These are phyloP conservation scores for Etheostoma spectabile DNA, from an alignment of 2,113 vertebrate species.

Conservation along the genomic window DNA sequence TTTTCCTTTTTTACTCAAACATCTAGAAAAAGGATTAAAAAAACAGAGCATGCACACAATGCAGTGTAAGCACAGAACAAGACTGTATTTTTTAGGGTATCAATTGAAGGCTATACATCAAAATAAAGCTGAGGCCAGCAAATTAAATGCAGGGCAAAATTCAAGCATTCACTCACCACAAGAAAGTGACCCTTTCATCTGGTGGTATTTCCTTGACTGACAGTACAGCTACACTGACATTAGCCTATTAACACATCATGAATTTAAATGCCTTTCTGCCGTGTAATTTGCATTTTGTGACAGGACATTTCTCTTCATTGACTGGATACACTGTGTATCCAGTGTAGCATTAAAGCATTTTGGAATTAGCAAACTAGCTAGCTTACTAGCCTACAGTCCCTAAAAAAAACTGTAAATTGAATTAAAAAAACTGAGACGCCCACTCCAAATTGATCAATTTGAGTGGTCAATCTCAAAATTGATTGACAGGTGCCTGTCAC, in stretches of 20 bases:
- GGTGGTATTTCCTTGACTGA: slow-evolving; percentile 61
- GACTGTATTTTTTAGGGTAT: slow-evolving; percentile 30
- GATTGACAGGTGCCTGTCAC: no score
- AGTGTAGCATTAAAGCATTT: no score
- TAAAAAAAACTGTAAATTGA: no score
- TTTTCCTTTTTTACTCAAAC: background rate
- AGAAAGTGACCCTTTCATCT: slow-evolving; percentile 59
- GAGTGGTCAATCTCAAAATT: no score
- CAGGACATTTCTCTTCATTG: slow-evolving; percentile 51
- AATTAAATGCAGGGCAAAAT: slow-evolving; percentile 55
- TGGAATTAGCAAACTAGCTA: no score
- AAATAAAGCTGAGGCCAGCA: slow-evolving; percentile 63
- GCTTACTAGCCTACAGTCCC: no score
- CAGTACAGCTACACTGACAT: slow-evolving; percentile 47
- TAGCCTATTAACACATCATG: slow-evolving; percentile 60
- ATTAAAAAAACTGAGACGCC: no score
- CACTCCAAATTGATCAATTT: no score
- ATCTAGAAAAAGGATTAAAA: slow-evolving; percentile 10
- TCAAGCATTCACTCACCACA: slow-evolving; percentile 43
- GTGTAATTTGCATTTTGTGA: slow-evolving; percentile 59
- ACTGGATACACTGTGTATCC: no score
- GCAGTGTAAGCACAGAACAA: slow-evolving; percentile 53
- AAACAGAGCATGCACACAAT: slow-evolving; percentile 6
- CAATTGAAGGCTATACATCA: slow-evolving; percentile 50
- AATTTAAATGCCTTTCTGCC: slow-evolving; percentile 63